Conservation (phyloP, 2,888 invertebrate species). For the Lochmaea capreae region DNA sequence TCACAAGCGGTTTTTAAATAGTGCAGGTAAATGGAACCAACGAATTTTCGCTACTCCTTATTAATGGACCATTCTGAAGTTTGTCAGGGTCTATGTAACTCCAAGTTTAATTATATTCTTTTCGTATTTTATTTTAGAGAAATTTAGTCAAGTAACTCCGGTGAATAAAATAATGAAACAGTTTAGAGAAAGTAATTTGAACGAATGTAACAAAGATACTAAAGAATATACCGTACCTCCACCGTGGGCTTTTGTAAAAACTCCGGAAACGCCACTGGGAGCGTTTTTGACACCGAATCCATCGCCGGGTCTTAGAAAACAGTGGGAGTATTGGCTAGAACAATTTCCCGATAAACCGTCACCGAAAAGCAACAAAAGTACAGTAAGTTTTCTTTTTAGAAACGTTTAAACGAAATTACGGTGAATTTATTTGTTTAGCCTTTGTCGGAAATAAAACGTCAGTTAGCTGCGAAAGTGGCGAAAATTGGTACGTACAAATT, state of each 20-base stretch:
- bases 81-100: too few species aligned
- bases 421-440: slow-evolving; percentile 63
- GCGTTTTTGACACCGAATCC: slow-evolving; percentile 66
- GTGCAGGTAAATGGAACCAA: slow-evolving; percentile 34
- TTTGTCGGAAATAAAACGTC: slow-evolving; percentile 69
- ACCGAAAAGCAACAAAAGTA: slow-evolving; percentile 37
- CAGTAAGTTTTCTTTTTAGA: slow-evolving; percentile 28
- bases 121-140: slow-evolving; percentile 35
- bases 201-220: slow-evolving; percentile 45
- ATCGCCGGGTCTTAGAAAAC: slow-evolving; percentile 67
- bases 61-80: too few species aligned
- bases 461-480: slow-evolving; percentile 63
- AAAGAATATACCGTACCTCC: slow-evolving; percentile 32
- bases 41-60: too few species aligned
- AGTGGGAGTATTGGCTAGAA: slow-evolving; percentile 67
- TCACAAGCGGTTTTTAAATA: slow-evolving; percentile 36
- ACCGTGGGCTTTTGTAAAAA: slow-evolving; percentile 59
- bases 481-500: slow-evolving; percentile 28
- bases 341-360: slow-evolving; percentile 63
- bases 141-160: slow-evolving; percentile 60
- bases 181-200: slow-evolving; percentile 55
- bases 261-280: slow-evolving; percentile 71
- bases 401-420: neutral
- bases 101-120: neutral
- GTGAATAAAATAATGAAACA: slow-evolving; percentile 61